Evolutionary conservation across 2,888 invertebrate species (phyloP), one percentile per base, ranked within the genome.

Genomic region (Vanessa cardui): DNA sequence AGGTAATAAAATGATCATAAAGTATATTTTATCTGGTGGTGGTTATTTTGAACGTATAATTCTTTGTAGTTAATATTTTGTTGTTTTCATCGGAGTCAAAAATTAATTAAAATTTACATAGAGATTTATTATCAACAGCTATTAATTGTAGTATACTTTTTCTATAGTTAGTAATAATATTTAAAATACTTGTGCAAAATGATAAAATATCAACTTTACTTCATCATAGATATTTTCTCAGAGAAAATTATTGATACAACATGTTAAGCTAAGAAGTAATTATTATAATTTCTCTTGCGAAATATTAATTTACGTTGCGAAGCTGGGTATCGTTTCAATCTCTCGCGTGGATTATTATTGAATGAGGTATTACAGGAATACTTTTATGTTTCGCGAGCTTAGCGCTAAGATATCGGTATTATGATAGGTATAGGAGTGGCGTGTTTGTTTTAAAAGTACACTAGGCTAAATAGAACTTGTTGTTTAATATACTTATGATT

Each of bases 271-370:
- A 26, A 65, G 65, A 61, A 70, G 79, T 88, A 87, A 89, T 89
- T 89, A 88, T 83, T 84, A 84, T 84, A 86, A 88, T 88, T 85
- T 80, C 26, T 45, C 71, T 78, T 78, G 78, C 81, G 77, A 83
- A 83, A 84, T 85, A 88, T 88, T 89, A 90, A 89, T 89, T 89
- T 88, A 81, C 83, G 78, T 65, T 70, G 64, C 58, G 61, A 49
- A 58, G 68, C 64, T 81, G 76, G 78, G 78, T 83, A 82, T 74
- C 73, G 73, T 68, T 65, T 74, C 77, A 83, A 86, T 87, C 81
- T 75, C 70, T 74, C 74, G 77, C 76, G 76, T 75, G 83, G 84
- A 85, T 89, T 84, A 85, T 89, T 84, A 89, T 90, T 90, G 85
- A 90, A 90, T 89, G 86, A 86, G 81, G 84, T 80, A 85, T 84